Conservation (phyloP, 2,888 invertebrate genomes). For the Schrankia costaestrigalis region DNA sequence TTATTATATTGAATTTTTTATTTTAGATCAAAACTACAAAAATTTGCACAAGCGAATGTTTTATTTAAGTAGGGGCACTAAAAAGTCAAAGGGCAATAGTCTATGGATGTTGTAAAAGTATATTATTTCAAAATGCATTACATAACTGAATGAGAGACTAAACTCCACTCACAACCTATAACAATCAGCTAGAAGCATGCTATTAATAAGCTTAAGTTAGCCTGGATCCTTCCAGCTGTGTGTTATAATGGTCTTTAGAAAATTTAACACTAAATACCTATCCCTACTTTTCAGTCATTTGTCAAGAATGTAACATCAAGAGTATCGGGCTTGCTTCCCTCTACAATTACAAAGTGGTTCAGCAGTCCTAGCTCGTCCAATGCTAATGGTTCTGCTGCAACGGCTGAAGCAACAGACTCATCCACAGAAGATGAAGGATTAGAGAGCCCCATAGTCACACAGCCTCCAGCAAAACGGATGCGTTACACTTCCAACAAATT, state of each 20-base stretch:
- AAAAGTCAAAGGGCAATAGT: too few relatives aligned
- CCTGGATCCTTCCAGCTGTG: too few relatives aligned
- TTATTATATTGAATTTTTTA: too few relatives aligned
- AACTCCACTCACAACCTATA: too few relatives aligned
- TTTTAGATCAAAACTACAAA: too few relatives aligned
- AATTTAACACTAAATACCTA: not conserved
- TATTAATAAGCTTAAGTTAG: too few relatives aligned
- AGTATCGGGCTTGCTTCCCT: conserved; percentile 83
- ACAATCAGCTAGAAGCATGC: too few relatives aligned
- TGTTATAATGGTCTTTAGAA: not conserved
- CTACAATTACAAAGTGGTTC: conserved; percentile 81
- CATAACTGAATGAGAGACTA: too few relatives aligned
- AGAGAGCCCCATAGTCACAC: conserved; percentile 39
- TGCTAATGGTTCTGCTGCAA: conserved; percentile 61
- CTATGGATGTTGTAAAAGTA: too few relatives aligned
- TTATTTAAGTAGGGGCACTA: too few relatives aligned
- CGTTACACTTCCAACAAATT: conserved; percentile 39
- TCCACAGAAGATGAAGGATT: conserved; percentile 63
- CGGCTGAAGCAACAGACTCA: conserved; percentile 59
- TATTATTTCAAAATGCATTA: too few relatives aligned
- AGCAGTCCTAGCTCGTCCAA: conserved; percentile 51
- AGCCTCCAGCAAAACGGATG: conserved; percentile 73
- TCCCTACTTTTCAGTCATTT: conserved; percentile 83
- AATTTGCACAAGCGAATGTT: too few relatives aligned
- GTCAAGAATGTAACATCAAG: conserved; percentile 84